Conservation (phyloP, 2,797 vertebrate genomes). For the Hippoglossus hippoglossus region DNA sequence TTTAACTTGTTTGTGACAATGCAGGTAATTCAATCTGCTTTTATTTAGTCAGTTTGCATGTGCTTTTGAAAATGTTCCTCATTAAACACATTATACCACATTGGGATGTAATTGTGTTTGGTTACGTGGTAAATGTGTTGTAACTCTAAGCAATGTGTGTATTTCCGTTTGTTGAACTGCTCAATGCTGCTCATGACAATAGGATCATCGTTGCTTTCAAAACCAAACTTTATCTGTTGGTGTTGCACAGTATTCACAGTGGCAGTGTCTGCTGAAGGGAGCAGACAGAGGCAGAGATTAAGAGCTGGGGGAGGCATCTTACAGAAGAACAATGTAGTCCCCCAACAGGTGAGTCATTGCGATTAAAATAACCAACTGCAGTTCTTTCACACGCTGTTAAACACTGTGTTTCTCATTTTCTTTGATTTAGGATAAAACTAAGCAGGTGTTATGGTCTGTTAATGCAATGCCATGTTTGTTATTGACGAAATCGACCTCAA, state of each 20-base stretch:
- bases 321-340: neutral
- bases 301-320: conserved; percentile 11
- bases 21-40: conserved; percentile 2
- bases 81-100: neutral
- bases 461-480: neutral
- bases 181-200: neutral
- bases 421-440: neutral
- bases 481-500: too few species aligned
- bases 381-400: neutral
- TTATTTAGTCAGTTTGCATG: neutral
- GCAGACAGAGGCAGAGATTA: conserved; percentile 10
- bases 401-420: neutral
- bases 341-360: conserved; percentile 35
- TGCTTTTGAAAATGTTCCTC: neutral
- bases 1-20: neutral
- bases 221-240: neutral
- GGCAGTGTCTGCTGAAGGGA: neutral
- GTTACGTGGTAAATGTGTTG: too few species aligned
- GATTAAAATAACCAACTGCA: conserved; percentile 12
- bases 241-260: neutral
- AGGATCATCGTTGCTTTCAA: conserved; percentile 1
- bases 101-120: neutral
- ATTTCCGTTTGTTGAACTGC: too few species aligned
- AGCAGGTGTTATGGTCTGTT: neutral
- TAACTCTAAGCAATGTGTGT: too few species aligned